Evolutionary conservation across 1,140 invertebrate species (phyloP).

Genomic region (Frieseomelitta varia): DNA sequence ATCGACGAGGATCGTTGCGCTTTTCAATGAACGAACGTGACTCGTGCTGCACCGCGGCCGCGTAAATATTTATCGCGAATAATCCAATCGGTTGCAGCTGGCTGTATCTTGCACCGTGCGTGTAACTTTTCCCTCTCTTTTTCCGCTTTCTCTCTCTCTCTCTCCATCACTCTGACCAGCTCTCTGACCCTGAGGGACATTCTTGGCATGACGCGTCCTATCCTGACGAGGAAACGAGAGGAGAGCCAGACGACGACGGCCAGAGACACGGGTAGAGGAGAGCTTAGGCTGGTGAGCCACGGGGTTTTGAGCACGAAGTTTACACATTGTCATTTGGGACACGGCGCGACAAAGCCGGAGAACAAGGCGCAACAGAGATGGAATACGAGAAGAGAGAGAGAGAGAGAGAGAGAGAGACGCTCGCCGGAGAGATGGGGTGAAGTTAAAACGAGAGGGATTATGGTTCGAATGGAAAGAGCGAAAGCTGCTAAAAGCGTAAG

Average conservation of each 20-base stretch:
- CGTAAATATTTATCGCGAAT: conserved; percentile 67
- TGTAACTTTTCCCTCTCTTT: background rate
- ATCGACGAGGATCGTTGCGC: conserved; percentile 25
- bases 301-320: conserved; percentile 71
- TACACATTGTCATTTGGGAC: conserved; percentile 74
- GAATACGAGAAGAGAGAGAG: background rate
- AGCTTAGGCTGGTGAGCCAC: conserved; percentile 60
- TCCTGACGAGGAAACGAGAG: conserved; percentile 31
- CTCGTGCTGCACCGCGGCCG: conserved; percentile 26
- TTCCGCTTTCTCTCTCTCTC: background rate
- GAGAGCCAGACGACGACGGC: conserved; percentile 37
- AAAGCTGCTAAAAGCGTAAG: background rate
- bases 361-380: conserved; percentile 7
- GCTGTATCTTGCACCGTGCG: background rate
- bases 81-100: conserved; percentile 47
- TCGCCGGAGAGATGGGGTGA: background rate
- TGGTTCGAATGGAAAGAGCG: background rate
- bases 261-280: conserved; percentile 50
- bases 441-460: background rate
- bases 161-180: conserved; percentile 11
- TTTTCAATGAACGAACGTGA: conserved; percentile 35
- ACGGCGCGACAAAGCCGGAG: conserved; percentile 18
- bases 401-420: background rate
- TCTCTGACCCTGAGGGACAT: conserved; percentile 69
- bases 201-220: conserved; percentile 62